phyloP scores from a whole-genome alignment of 2,888 invertebrate species.

The Operophtera brumata region DNA sequence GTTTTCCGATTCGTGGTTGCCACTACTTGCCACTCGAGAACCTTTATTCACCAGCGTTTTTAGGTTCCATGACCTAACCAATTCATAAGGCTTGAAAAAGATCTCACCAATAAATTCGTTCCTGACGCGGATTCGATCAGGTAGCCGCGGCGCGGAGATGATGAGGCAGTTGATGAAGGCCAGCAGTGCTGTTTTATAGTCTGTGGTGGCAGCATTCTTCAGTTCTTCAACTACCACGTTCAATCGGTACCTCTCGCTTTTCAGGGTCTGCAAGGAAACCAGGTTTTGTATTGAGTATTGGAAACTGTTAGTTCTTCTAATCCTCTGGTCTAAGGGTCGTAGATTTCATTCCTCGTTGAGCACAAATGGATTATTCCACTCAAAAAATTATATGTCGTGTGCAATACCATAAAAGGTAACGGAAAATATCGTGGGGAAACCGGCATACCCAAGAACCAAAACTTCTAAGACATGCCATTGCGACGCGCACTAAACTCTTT shows the following conservation, averaged over 20 bases:
- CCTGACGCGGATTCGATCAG: conserved; percentile 92
- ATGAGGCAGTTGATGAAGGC: conserved; percentile 98
- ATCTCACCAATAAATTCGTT: conserved; percentile 96
- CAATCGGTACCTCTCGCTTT: conserved; percentile 93
- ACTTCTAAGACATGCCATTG: neutral
- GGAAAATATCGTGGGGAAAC: neutral
- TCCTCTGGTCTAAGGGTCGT: no score
- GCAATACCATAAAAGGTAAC: no score
- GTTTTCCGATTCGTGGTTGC: no score
- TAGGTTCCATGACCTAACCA: no score
- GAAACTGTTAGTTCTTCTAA: neutral
- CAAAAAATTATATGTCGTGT: no score
- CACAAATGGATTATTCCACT: no score
- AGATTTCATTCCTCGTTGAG: no score
- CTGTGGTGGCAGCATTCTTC: conserved; percentile 87
- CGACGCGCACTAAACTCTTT: neutral
- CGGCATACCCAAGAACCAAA: neutral
- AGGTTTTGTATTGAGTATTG: neutral
- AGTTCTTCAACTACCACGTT: conserved; percentile 94
- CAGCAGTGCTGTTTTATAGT: conserved; percentile 95
- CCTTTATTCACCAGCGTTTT: no score
- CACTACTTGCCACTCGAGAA: no score
- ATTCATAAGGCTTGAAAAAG: no score
- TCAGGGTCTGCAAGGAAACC: conserved; percentile 83
- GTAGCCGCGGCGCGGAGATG: conserved; percentile 92